Conservation (phyloP, 2,113 vertebrate species). For the Nothoprocta perdicaria region DNA sequence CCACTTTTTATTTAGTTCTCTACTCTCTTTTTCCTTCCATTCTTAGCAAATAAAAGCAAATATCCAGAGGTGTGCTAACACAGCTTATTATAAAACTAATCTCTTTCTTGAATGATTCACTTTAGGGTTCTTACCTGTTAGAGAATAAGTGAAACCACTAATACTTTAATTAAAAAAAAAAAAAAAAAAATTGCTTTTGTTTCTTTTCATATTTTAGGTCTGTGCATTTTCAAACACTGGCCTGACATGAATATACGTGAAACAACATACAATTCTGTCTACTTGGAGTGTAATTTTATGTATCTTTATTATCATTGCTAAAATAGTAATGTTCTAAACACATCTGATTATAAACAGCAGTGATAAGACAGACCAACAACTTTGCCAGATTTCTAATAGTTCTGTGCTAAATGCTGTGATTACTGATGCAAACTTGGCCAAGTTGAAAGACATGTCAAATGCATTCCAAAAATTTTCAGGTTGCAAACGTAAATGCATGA, state of each 20-base stretch:
- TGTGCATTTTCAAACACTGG: background rate
- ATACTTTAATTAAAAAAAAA: background rate
- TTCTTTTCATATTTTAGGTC: background rate
- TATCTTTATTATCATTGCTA: background rate
- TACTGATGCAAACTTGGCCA: background rate
- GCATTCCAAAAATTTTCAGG: background rate
- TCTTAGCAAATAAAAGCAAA: background rate
- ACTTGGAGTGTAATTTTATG: background rate
- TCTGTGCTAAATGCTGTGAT: background rate
- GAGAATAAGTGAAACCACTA: background rate
- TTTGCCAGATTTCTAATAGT: background rate
- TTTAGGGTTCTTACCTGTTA: background rate
- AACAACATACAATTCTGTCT: background rate
- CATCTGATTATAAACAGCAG: background rate
- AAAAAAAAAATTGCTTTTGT: background rate
- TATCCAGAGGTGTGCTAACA: background rate
- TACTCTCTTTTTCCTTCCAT: background rate
- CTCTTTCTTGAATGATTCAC: background rate
- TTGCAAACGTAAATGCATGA: background rate
- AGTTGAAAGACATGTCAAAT: background rate
- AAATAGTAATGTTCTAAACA: fast-evolving
- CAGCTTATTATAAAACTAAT: background rate
- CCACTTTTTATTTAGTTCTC: background rate
- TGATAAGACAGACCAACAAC: background rate
- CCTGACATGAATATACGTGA: background rate